Conservation (phyloP, 2,113 vertebrate species). For the Corythornis vintsioides region DNA sequence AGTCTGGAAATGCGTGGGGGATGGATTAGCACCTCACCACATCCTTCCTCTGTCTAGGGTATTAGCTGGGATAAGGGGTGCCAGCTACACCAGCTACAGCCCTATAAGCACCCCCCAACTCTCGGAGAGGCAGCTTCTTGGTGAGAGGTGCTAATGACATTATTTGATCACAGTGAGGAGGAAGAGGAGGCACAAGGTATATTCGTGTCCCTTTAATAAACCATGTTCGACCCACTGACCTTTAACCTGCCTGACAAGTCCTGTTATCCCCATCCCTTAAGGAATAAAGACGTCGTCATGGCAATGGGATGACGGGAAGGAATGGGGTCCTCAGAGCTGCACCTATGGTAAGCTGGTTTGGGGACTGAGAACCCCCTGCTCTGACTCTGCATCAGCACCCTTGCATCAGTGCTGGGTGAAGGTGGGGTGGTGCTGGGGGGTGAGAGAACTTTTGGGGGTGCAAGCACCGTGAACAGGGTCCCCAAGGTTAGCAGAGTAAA, state of each 20-base stretch:
- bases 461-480: accelerated
- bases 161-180: background rate
- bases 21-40: background rate
- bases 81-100: background rate
- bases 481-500: accelerated
- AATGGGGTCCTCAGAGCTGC: background rate
- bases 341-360: background rate
- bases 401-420: accelerated
- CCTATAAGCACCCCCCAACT: background rate
- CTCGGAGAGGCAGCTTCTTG: background rate
- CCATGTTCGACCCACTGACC: background rate
- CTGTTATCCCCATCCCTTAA: conserved; percentile 29
- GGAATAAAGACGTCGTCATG: background rate
- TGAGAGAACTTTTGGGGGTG: accelerated
- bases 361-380: no score
- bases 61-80: background rate
- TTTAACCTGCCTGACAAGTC: conserved; percentile 35
- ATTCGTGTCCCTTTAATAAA: conserved; percentile 7
- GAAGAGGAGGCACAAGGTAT: background rate
- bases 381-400: background rate
- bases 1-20: background rate
- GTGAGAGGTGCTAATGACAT: background rate
- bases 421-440: background rate
- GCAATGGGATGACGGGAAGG: background rate
- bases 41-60: background rate